Evolutionary conservation across 2,888 invertebrate species (phyloP).

Genomic region (Pristionchus exspectatus): DNA sequence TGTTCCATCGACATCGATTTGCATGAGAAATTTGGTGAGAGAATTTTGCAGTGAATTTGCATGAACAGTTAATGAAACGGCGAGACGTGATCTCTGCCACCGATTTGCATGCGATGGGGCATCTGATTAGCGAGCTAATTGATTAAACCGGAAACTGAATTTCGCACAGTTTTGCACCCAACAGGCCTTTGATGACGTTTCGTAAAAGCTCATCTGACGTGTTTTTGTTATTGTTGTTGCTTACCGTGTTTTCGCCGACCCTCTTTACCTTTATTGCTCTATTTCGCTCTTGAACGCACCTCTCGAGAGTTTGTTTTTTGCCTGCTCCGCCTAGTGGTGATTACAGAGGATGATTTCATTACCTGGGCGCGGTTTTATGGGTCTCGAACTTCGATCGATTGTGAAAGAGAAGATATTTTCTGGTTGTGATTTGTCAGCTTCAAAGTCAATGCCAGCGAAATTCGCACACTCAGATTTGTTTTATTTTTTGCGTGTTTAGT

Average conservation of each 20-base stretch:
- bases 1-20: not conserved
- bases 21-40: not conserved
- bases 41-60: not conserved
- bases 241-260: not conserved
- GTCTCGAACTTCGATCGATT: not conserved
- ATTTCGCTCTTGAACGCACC: not conserved
- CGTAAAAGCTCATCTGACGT: not conserved
- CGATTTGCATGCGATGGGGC: not conserved
- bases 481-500: too few relatives aligned
- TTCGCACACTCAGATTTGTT: too few relatives aligned
- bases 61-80: not conserved
- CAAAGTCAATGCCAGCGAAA: too few relatives aligned
- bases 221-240: slow-evolving; percentile 32
- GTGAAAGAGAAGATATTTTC: not conserved
- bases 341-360: not conserved
- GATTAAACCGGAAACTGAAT: slow-evolving; percentile 26
- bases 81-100: not conserved
- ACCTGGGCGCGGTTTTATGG: not conserved
- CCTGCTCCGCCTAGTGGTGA: not conserved
- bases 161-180: not conserved
- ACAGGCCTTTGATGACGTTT: not conserved
- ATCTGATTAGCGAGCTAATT: not conserved
- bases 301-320: slow-evolving; percentile 2
- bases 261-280: slow-evolving; percentile 4
- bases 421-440: too few relatives aligned